Evolutionary conservation across 2,113 vertebrate genomes (phyloP), one percentile per base, ranked within the genome.

Genomic region (Engystomops pustulosus): DNA sequence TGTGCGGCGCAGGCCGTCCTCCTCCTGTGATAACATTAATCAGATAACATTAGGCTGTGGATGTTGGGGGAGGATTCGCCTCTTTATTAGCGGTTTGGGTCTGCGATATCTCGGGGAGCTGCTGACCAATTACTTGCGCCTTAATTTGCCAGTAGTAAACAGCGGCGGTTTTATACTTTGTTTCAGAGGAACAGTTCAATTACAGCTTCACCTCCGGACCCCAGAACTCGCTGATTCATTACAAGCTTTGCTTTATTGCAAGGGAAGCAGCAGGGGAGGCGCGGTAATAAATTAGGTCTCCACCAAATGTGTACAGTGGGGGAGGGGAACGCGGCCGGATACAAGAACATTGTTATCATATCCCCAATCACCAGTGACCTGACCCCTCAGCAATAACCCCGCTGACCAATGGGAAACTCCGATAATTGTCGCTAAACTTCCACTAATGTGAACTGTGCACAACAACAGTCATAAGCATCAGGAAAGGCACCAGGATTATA

Each of bases 41-140:
- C 51, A 75, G 44, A 75, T 72, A 55, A 83, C 74, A 83, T 74
- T 60, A 75, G 65, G 70, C 81, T 55, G 70, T 75, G 65, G 51
- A 75, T 74, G 47, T 36, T 25, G 41, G n/a, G 70, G 36, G 23
- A 75, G 23, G 51, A 47, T 75, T 47, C 23, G 81, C 81, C 69
- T 44, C 81, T 83, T 60, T 83, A 83, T 83, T 65, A 67, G 76
- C 81, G 65, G 49, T 76, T 76, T 76, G 71, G 81, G 81, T 32
- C 71, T 49, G n/a, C 7, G 55, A 41, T 77, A 77, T 77, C 71
- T 83, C 81, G 2, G 27, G 10, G 53, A 76, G 51, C 81, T 67
- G 81, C 81, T 67, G 81, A 76, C 81, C 81, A 83, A 83, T 83
- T 67, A 83, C 58, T 38, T 36, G 81, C 25, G 55, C 80, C 49